A percentile compares a stretch with the other conserved stretches of the same genome.
Conservation (phyloP, 2,888 invertebrate species). For the Andrena fulva region DNA sequence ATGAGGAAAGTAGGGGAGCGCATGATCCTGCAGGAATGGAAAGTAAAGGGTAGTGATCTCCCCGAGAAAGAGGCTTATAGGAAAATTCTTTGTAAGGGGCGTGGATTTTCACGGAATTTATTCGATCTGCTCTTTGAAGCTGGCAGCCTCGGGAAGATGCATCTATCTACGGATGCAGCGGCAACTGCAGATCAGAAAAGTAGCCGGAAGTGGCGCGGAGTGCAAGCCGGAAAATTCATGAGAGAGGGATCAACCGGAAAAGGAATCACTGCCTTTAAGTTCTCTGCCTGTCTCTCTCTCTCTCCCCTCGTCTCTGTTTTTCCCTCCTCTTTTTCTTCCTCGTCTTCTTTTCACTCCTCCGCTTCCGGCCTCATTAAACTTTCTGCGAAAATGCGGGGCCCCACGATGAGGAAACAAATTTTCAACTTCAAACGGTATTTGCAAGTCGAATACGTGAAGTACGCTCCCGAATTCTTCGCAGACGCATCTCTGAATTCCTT, state of each 20-base stretch:
- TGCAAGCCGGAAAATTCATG: slow-evolving; percentile 73
- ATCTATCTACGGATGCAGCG: slow-evolving; percentile 36
- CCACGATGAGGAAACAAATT: slow-evolving; percentile 49
- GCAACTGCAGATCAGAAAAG: slow-evolving; percentile 60
- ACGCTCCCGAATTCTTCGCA: background rate
- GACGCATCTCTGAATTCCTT: background rate
- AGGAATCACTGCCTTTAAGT: slow-evolving; percentile 61
- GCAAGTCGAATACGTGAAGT: slow-evolving; percentile 25
- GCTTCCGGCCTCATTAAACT: slow-evolving; percentile 44
- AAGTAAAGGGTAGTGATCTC: slow-evolving; percentile 29
- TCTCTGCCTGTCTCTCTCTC: background rate
- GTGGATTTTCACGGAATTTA: slow-evolving; percentile 57
- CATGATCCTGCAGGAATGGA: slow-evolving; percentile 1
- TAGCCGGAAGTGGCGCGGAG: slow-evolving; percentile 68
- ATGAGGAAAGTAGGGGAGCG: slow-evolving; percentile 4
- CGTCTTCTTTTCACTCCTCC: background rate
- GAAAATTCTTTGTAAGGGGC: slow-evolving; percentile 40
- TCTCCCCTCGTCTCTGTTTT: background rate
- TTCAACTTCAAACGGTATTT: slow-evolving; percentile 58
- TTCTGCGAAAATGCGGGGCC: slow-evolving; percentile 17
- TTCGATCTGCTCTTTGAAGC: slow-evolving; percentile 53
- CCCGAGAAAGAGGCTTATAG: slow-evolving; percentile 46
- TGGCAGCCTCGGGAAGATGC: slow-evolving; percentile 23
- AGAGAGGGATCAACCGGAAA: slow-evolving; percentile 70
- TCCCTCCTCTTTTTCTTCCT: background rate